A percentile compares a stretch with the other conserved stretches of the same genome.
phyloP scores from a whole-genome alignment of 2,888 invertebrate genomes.

The Rutpela maculata region DNA sequence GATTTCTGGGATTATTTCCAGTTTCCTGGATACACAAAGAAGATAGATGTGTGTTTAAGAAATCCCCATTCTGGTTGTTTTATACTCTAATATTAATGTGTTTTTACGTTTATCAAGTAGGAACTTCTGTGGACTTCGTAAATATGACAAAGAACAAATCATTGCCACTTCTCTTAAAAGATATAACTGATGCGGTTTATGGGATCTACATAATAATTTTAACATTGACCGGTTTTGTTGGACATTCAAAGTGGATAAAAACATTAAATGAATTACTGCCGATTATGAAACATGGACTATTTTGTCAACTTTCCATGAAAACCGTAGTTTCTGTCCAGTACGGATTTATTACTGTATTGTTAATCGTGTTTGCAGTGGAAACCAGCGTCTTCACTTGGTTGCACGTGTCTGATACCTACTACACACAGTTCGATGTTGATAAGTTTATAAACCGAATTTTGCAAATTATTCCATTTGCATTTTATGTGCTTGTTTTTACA shows the following conservation, averaged over 20 bases:
- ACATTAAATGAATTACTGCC: constrained; percentile 63
- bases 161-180: constrained; percentile 65
- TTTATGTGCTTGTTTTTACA: constrained; percentile 66
- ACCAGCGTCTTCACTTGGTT: constrained; percentile 60
- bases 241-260: constrained; percentile 63
- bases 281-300: constrained; percentile 65
- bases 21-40: constrained; percentile 63
- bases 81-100: constrained; percentile 61
- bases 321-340: constrained; percentile 60
- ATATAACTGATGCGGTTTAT: constrained; percentile 67
- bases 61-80: constrained; percentile 64
- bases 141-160: constrained; percentile 59
- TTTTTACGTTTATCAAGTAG: constrained; percentile 58
- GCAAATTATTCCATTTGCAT: constrained; percentile 65
- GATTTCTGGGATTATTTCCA: constrained; percentile 68
- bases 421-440: constrained; percentile 61
- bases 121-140: constrained; percentile 62
- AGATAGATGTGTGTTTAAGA: constrained; percentile 65
- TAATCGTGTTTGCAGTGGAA: constrained; percentile 59
- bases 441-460: constrained; percentile 64
- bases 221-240: constrained; percentile 60
- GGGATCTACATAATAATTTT: constrained; percentile 64
- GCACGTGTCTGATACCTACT: constrained; percentile 62
- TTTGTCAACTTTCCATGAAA: constrained; percentile 66
- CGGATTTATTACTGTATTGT: constrained; percentile 57